phyloP scores from a whole-genome alignment of 2,113 vertebrate genomes.

The Lasiurus borealis region DNA sequence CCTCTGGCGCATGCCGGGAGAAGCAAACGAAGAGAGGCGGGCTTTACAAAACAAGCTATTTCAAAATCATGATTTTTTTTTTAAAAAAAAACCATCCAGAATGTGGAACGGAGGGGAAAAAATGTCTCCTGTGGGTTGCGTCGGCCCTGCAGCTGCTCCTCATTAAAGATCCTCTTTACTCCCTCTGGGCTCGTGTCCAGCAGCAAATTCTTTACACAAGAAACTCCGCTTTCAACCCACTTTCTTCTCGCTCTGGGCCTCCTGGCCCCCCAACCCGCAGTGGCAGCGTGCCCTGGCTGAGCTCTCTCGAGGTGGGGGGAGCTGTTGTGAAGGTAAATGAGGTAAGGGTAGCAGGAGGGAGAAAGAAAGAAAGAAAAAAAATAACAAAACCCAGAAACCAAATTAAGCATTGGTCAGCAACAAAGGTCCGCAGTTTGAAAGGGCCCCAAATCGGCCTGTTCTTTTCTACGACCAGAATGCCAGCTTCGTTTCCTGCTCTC shows the following conservation, averaged over 20 bases:
- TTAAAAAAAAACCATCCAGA: slow-evolving; percentile 80
- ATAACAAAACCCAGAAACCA: slow-evolving; percentile 77
- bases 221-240: slow-evolving; percentile 86
- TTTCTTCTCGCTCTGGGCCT: slow-evolving; percentile 83
- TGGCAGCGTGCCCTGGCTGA: slow-evolving; percentile 80
- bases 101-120: slow-evolving; percentile 81
- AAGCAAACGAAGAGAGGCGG: slow-evolving; percentile 31
- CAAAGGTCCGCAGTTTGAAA: slow-evolving; percentile 72
- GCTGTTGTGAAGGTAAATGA: slow-evolving; percentile 79
- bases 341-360: slow-evolving; percentile 67
- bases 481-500: slow-evolving; percentile 75
- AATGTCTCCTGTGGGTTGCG: slow-evolving; percentile 87
- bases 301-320: slow-evolving; percentile 23
- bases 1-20: slow-evolving; percentile 36
- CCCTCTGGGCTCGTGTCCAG: slow-evolving; percentile 90
- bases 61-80: slow-evolving; percentile 81
- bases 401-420: slow-evolving; percentile 72
- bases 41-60: slow-evolving; percentile 77
- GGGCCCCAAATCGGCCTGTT: slow-evolving; percentile 68
- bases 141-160: slow-evolving; percentile 89
- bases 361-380: background rate
- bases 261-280: slow-evolving; percentile 74
- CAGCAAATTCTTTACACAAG: slow-evolving; percentile 89
- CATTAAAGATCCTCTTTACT: slow-evolving; percentile 91
- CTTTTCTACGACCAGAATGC: slow-evolving; percentile 71